phyloP scores from a whole-genome alignment of 2,113 vertebrate species.

The Microtus ochrogaster region DNA sequence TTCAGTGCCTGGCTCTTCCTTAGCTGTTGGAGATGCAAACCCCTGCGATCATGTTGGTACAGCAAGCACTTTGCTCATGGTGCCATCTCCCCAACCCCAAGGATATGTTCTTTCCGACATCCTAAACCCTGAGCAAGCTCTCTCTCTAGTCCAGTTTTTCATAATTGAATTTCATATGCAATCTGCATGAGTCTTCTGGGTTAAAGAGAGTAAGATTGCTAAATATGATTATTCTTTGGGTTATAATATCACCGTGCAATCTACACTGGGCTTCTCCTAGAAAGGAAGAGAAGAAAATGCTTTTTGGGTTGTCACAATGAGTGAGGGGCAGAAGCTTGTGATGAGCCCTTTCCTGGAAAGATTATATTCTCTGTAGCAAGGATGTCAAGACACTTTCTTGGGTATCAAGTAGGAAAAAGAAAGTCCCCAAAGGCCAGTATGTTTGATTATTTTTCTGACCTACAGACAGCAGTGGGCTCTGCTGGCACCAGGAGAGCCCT shows the following conservation, averaged over 20 bases:
- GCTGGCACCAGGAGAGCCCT: not conserved
- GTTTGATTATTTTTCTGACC: not conserved
- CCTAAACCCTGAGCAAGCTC: not conserved
- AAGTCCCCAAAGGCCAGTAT: fast-evolving
- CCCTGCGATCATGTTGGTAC: too few relatives aligned
- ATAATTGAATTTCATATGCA: not conserved
- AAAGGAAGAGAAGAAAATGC: not conserved
- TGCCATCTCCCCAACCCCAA: too few relatives aligned
- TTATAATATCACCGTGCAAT: not conserved
- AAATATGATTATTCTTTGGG: not conserved
- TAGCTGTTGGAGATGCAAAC: not conserved
- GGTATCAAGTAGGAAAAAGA: not conserved
- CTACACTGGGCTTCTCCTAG: not conserved
- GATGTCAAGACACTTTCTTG: not conserved
- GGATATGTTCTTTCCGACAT: not conserved
- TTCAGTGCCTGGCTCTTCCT: not conserved
- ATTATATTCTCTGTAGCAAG: not conserved
- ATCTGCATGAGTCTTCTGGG: not conserved
- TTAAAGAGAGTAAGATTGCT: not conserved
- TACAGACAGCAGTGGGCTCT: not conserved
- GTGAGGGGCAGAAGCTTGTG: not conserved
- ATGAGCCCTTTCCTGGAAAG: not conserved
- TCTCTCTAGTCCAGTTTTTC: not conserved
- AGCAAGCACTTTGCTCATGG: fast-evolving
- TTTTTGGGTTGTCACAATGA: not conserved